phyloP scores from a whole-genome alignment of 2,888 invertebrate species.

The Hoplodrina blanda region DNA sequence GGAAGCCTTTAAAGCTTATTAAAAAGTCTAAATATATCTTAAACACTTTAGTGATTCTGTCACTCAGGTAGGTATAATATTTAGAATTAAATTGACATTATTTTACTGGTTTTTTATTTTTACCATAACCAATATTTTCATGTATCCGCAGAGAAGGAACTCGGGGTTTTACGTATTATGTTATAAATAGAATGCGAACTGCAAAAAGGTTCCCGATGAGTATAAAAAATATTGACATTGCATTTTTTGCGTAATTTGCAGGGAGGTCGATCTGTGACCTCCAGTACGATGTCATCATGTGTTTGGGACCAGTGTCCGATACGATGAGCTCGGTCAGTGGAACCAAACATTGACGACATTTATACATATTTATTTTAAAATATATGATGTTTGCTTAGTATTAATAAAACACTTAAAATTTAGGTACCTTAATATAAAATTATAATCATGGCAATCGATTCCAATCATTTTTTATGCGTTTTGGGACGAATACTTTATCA shows the following conservation, averaged over 20 bases:
- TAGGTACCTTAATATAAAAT: not conserved
- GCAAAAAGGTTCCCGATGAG: slow-evolving; percentile 2
- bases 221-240: slow-evolving; percentile 11
- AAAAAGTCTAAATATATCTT: slow-evolving; percentile 2
- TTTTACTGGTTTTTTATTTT: not conserved
- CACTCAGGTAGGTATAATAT: not conserved
- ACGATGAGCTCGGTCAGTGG: not conserved
- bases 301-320: slow-evolving; percentile 15
- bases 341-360: too few species aligned
- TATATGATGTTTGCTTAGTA: too few species aligned
- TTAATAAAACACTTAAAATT: too few species aligned
- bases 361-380: too few species aligned
- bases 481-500: not conserved
- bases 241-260: slow-evolving; percentile 25
- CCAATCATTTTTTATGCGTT: not conserved
- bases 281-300: slow-evolving; percentile 19
- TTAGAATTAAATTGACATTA: not conserved
- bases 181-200: not conserved
- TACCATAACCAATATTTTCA: not conserved
- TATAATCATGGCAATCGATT: not conserved
- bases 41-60: not conserved
- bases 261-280: slow-evolving; percentile 36
- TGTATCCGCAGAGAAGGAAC: not conserved
- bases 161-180: not conserved
- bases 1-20: not conserved